Evolutionary conservation across 2,113 vertebrate genomes (phyloP).

Genomic region (Arizona elegans): DNA sequence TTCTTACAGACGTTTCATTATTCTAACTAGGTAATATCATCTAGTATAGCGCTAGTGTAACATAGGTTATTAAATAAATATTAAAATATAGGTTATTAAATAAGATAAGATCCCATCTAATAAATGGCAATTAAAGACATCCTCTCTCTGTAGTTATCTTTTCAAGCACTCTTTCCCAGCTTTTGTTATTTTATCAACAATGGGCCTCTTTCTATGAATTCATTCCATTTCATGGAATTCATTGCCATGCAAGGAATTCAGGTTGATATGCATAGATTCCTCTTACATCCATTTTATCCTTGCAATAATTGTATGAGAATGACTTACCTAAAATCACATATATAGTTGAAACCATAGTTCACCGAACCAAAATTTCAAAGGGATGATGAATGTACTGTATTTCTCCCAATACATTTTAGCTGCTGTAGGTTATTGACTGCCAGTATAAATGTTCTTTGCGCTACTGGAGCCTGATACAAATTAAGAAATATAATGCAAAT

Average conservation of each 20-base stretch:
- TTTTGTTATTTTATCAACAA: not conserved
- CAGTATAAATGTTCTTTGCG: not conserved
- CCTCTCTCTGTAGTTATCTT: not conserved
- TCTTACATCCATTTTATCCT: not conserved
- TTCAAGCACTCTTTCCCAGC: not conserved
- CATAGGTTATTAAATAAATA: not conserved
- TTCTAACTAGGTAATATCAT: too few relatives aligned
- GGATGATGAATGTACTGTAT: not conserved
- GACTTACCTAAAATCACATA: not conserved
- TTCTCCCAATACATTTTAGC: not conserved
- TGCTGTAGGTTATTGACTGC: not conserved
- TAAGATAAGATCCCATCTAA: not conserved
- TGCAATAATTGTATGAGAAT: not conserved
- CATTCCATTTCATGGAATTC: not conserved
- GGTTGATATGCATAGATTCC: too few relatives aligned
- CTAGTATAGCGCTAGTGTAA: too few relatives aligned
- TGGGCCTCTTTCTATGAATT: not conserved
- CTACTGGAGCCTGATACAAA: not conserved
- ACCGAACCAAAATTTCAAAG: not conserved
- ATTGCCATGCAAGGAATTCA: not conserved
- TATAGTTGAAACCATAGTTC: not conserved
- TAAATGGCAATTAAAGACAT: not conserved
- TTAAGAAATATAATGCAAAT: slow-evolving; percentile 24
- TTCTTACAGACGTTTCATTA: too few relatives aligned
- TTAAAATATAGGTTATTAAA: not conserved